Percentiles rank a stretch among this genome's conserved stretches.
These are phyloP conservation scores for Nysson spinosus DNA, from an alignment of 2,888 invertebrate species.

Conservation along the genomic window DNA sequence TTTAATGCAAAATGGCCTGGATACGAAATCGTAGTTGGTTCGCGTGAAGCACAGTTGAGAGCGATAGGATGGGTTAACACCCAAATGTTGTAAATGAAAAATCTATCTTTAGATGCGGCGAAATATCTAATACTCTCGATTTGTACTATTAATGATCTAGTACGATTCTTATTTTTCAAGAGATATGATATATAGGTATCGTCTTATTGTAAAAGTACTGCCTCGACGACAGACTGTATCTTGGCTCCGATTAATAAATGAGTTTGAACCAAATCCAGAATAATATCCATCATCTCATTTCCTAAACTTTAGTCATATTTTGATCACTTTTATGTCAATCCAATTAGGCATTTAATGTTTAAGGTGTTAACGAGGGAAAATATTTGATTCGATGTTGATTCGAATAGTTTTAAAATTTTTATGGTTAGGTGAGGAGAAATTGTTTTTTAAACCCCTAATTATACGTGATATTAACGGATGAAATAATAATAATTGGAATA, in stretches of 20 bases:
- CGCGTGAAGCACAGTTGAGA: constrained; percentile 4
- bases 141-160: constrained; percentile 62
- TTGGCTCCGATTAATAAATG: constrained; percentile 71
- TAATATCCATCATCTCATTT: background rate
- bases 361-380: no score
- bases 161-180: constrained; percentile 64
- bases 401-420: no score
- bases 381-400: no score
- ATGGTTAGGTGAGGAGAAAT: no score
- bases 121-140: constrained; percentile 65
- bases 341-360: no score
- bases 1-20: constrained; percentile 50
- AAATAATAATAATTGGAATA: no score
- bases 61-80: constrained; percentile 42
- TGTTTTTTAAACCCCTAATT: no score
- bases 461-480: no score
- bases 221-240: constrained; percentile 71
- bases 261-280: constrained; percentile 53
- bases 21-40: constrained; percentile 30
- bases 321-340: background rate
- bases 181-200: constrained; percentile 57
- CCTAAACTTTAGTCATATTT: background rate
- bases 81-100: constrained; percentile 51
- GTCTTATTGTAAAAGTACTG: constrained; percentile 70
- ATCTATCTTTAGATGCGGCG: constrained; percentile 58